A percentile compares a stretch with the other conserved stretches of the same genome.
phyloP scores from a whole-genome alignment of 2,113 vertebrate genomes.

The Dasyprocta punctata region DNA sequence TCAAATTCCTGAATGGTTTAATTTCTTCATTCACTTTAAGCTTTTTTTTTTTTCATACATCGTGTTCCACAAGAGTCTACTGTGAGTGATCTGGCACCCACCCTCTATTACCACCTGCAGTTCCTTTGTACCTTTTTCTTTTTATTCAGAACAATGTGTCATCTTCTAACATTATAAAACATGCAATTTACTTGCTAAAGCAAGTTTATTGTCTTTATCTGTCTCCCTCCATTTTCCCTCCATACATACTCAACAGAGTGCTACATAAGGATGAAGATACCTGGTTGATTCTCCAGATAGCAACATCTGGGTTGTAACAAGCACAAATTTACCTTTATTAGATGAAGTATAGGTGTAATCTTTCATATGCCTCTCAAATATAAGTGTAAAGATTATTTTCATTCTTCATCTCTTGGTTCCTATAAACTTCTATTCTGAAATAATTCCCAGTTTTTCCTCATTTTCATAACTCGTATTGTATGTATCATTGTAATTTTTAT shows the following conservation, averaged over 20 bases:
- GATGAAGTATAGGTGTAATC: neutral
- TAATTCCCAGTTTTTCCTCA: neutral
- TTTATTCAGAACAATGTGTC: neutral
- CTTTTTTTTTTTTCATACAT: neutral
- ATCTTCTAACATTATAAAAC: neutral
- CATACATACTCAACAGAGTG: neutral
- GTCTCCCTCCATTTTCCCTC: rapidly evolving
- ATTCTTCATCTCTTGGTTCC: neutral
- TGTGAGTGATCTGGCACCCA: rapidly evolving
- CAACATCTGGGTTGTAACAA: neutral
- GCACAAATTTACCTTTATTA: neutral
- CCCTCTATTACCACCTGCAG: rapidly evolving
- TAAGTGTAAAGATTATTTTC: neutral
- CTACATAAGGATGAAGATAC: neutral
- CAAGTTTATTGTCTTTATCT: neutral
- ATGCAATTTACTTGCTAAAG: neutral
- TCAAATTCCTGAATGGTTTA: neutral
- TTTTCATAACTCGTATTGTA: neutral
- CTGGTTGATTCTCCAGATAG: neutral
- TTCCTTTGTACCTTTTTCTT: neutral
- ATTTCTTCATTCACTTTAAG: neutral
- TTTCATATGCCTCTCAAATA: neutral
- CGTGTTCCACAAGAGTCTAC: neutral
- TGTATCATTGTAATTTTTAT: neutral
- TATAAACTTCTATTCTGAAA: neutral